Percentiles rank a stretch among this genome's conserved stretches.
phyloP scores from a whole-genome alignment of 2,797 vertebrate genomes.

The Coilia nasus region DNA sequence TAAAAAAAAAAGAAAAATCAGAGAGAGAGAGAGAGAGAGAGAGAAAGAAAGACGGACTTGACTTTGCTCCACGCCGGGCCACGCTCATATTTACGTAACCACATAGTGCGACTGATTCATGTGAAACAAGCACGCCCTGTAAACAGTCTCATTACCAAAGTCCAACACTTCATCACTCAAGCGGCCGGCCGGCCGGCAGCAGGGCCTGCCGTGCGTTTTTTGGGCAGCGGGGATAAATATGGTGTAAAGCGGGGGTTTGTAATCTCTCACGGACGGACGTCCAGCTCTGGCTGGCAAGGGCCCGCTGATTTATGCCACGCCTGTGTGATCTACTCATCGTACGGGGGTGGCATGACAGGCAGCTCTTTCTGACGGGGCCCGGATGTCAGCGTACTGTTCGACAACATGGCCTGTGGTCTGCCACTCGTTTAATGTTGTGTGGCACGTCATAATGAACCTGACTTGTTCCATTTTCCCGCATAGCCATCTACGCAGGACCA shows the following conservation, averaged over 20 bases:
- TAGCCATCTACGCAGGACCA: conserved; percentile 16
- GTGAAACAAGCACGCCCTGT: conserved; percentile 80
- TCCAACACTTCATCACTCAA: conserved; percentile 82
- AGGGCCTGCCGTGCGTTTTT: conserved; percentile 60
- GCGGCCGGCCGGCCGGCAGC: conserved; percentile 60
- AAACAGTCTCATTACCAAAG: conserved; percentile 80
- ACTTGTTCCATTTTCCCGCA: conserved; percentile 6
- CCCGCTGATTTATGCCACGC: conserved; percentile 67
- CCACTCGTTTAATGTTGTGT: neutral
- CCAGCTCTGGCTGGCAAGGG: conserved; percentile 48
- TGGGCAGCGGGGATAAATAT: conserved; percentile 58
- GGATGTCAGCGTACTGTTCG: conserved; percentile 11
- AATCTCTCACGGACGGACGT: conserved; percentile 50
- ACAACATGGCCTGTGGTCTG: conserved; percentile 22
- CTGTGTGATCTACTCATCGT: conserved; percentile 7
- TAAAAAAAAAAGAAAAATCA: conserved; percentile 24
- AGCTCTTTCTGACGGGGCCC: neutral
- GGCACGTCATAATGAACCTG: conserved; percentile 4
- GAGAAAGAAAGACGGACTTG: conserved; percentile 54
- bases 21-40: neutral
- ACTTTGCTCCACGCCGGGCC: conserved; percentile 71
- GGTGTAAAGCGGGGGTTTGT: conserved; percentile 65
- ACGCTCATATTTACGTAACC: conserved; percentile 82
- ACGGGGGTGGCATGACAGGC: neutral
- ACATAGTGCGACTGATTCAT: conserved; percentile 81